These are phyloP conservation scores for Trypoxylon attenuatum DNA, from an alignment of 2,888 invertebrate species.

Conservation along the genomic window DNA sequence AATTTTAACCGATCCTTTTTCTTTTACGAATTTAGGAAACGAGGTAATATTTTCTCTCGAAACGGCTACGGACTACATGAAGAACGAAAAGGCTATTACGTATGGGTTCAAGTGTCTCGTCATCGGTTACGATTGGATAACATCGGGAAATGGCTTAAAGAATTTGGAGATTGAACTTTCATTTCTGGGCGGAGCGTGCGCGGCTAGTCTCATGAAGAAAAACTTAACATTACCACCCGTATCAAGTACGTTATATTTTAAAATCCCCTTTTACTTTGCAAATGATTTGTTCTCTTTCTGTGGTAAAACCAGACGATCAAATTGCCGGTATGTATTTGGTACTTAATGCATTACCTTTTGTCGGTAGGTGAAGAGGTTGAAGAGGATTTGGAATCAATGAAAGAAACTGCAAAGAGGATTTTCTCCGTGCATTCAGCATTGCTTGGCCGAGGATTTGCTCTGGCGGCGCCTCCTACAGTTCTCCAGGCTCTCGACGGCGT, in stretches of 20 bases:
- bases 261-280: neutral
- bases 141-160: slow-evolving; percentile 76
- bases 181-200: slow-evolving; percentile 93
- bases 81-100: slow-evolving; percentile 88
- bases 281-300: neutral
- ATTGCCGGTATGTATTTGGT: neutral
- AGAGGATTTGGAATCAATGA: slow-evolving; percentile 83
- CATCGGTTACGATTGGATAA: slow-evolving; percentile 88
- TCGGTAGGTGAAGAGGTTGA: slow-evolving; percentile 80
- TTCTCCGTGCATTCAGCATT: slow-evolving; percentile 82
- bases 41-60: slow-evolving; percentile 96
- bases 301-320: neutral
- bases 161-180: slow-evolving; percentile 93
- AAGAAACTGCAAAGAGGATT: slow-evolving; percentile 77
- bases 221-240: slow-evolving; percentile 82
- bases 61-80: slow-evolving; percentile 95
- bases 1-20: neutral
- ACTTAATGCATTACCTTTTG: neutral
- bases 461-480: slow-evolving; percentile 90
- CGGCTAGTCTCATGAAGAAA: slow-evolving; percentile 90
- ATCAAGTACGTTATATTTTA: slow-evolving; percentile 73
- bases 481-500: slow-evolving; percentile 93
- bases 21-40: slow-evolving; percentile 80
- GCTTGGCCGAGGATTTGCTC: slow-evolving; percentile 91
- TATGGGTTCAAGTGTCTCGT: slow-evolving; percentile 89